Conservation (phyloP, 2,797 vertebrate species). For the Vultur gryphus region DNA sequence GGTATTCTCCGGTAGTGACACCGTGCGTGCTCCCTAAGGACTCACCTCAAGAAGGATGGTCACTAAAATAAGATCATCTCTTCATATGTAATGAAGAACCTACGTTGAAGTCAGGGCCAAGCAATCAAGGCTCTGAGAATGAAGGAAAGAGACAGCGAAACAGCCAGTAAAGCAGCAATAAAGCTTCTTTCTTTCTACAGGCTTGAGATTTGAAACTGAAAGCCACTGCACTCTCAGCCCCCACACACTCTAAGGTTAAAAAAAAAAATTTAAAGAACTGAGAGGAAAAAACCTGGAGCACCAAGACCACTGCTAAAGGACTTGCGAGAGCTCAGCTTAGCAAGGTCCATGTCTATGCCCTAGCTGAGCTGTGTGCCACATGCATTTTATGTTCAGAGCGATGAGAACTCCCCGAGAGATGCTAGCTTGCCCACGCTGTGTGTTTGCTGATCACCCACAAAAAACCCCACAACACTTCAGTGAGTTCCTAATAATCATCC, state of each 20-base stretch:
- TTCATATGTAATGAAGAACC: not conserved
- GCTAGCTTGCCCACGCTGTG: too few relatives aligned
- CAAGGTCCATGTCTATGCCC: too few relatives aligned
- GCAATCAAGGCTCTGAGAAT: not conserved
- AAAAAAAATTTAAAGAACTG: not conserved
- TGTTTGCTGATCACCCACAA: not conserved
- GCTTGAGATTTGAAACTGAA: not conserved
- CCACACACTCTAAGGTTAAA: not conserved
- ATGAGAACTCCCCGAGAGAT: not conserved
- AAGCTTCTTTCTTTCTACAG: not conserved
- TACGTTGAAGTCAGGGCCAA: not conserved
- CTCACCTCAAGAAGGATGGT: not conserved
- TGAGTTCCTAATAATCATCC: not conserved
- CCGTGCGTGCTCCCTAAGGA: accelerated
- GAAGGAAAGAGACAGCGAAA: not conserved
- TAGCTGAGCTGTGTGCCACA: not conserved
- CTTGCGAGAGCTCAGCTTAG: not conserved
- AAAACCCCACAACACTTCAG: not conserved
- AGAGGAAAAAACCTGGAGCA: not conserved
- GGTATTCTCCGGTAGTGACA: not conserved
- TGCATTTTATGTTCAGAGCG: accelerated
- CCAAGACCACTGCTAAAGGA: not conserved
- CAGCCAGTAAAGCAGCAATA: not conserved
- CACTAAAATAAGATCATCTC: not conserved
- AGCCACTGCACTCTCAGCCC: not conserved